Base-by-base conservation (phyloP, 2,113 vertebrate genomes). In the Callocephalon fimbriatum region DNA sequence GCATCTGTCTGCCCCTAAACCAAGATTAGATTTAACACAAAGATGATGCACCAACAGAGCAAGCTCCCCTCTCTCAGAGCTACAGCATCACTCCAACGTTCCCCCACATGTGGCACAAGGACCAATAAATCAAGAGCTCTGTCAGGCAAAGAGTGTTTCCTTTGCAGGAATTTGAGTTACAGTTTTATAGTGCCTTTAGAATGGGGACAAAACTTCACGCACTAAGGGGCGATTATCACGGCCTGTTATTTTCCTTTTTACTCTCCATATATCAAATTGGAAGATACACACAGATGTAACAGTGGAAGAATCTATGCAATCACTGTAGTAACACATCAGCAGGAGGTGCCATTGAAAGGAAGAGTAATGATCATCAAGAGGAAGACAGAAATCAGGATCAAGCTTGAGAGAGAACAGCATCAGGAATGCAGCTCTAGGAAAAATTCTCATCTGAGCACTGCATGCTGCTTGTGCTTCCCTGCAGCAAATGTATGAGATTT, bases 261-360 rank as follows among this genome's bases (percentile, higher is more conserved):
- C 58, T 93, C 85, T 91, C 94, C 66, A 89, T 71, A 74, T 61
- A 97, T 66, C 85, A 97, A 94, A 93, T 96, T 92, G 85, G 79
- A 96, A 97, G 89, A 97, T 85, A 74, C 56, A 91, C 58, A 86
- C 48, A 76, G 67, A 90, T 15, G 26, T 50, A 86, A 82, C 79
- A 90, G 71, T 35, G 65, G 78, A 86, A 71, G 59, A 51, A 38
- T 47, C 92, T 67, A 4, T 32, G 79, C 90, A 88, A 62, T 67
- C 88, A 50, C 90, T 86, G 88, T 25, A 86, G 86, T 81, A 93
- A 92, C 61, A 81, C 62, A 94, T 18, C 92, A 95, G 96, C 86
- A 94, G 94, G 94, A 95, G 95, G 80, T 94, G 88, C 61, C 95
- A 77, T 58, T 87, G 94, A 95, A 95, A 92, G 79, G 72, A 86